phyloP scores from a whole-genome alignment of 2,888 invertebrate genomes.

The Polydrusus cervinus region DNA sequence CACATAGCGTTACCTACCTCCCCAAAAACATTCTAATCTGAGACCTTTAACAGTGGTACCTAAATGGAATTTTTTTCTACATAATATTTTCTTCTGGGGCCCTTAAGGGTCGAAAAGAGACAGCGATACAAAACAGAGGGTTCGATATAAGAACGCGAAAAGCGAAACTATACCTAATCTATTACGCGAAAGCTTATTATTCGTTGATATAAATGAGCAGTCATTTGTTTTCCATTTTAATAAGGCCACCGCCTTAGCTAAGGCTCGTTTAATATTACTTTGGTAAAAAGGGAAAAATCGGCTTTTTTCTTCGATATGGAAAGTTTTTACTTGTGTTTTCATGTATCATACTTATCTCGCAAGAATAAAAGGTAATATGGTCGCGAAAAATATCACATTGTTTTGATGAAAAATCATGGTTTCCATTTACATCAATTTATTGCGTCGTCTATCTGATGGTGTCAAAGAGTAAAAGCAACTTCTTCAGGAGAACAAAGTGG shows the following conservation, averaged over 20 bases:
- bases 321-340: conserved; percentile 5
- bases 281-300: conserved; percentile 38
- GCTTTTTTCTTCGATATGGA: conserved; percentile 22
- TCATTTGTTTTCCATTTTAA: conserved; percentile 68
- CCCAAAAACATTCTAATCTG: too few relatives aligned
- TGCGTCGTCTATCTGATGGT: too few relatives aligned
- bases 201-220: conserved; percentile 64
- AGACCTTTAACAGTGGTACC: neutral
- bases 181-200: conserved; percentile 64
- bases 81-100: conserved; percentile 13
- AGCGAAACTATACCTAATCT: conserved; percentile 65
- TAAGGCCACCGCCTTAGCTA: conserved; percentile 61
- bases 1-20: too few relatives aligned
- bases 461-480: too few relatives aligned
- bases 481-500: too few relatives aligned
- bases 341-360: neutral
- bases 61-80: too few relatives aligned
- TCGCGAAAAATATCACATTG: too few relatives aligned
- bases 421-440: too few relatives aligned
- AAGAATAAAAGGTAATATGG: neutral
- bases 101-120: conserved; percentile 41
- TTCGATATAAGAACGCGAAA: conserved; percentile 50
- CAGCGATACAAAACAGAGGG: conserved; percentile 38
- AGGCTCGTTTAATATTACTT: conserved; percentile 65
- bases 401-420: neutral